These are phyloP conservation scores for Ctenodactylus gundi DNA, from an alignment of 2,113 vertebrate genomes.

Conservation along the genomic window DNA sequence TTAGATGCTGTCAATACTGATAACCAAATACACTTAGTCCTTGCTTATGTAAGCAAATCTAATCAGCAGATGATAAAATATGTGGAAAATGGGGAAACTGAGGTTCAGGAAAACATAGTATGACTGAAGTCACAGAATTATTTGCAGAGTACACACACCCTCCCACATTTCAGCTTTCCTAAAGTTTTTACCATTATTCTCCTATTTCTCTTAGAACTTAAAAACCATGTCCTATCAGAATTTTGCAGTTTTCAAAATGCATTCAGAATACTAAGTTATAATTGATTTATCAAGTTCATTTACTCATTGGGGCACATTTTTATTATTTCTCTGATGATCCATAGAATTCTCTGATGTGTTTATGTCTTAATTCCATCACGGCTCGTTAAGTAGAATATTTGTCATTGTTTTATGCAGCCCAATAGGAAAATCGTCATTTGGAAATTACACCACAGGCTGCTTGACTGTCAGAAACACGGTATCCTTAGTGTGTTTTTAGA, in stretches of 20 bases:
- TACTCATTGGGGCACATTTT: conserved; percentile 50
- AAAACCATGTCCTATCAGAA: background rate
- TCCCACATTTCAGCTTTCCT: background rate
- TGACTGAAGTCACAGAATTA: background rate
- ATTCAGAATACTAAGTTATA: conserved; percentile 59
- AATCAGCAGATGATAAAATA: background rate
- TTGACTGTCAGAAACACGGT: background rate
- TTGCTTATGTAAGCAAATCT: background rate
- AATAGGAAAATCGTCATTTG: conserved; percentile 60
- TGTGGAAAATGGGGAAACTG: background rate
- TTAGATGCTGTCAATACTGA: background rate
- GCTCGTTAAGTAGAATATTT: conserved; percentile 53
- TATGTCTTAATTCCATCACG: conserved; percentile 52
- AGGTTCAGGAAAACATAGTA: background rate
- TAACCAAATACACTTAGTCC: background rate
- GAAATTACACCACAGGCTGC: conserved; percentile 40
- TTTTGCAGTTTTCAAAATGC: conserved; percentile 22
- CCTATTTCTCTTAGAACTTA: background rate
- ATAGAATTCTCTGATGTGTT: conserved; percentile 31
- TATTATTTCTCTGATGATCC: conserved; percentile 60
- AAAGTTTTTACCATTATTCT: background rate
- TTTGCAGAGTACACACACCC: background rate
- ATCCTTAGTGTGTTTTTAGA: conserved; percentile 25
- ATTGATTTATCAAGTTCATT: conserved; percentile 65
- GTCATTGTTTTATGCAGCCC: conserved; percentile 42